phyloP scores from a whole-genome alignment of 2,113 vertebrate species.

The Oryzias woworae region DNA sequence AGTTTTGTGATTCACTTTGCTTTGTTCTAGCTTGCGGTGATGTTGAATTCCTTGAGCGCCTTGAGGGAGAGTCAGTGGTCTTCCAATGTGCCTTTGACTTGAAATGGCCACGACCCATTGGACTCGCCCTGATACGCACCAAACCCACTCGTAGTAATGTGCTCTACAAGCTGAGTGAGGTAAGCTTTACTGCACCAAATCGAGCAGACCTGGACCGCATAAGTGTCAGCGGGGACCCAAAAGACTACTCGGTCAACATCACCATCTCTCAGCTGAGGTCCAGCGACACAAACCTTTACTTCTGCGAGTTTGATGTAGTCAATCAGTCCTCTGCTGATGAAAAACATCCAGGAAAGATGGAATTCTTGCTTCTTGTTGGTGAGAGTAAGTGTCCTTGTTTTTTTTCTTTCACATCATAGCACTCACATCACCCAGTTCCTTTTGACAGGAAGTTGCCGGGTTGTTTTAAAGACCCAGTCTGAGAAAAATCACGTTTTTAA shows the following conservation, averaged over 20 bases:
- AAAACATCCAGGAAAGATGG: neutral
- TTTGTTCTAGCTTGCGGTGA: slow-evolving; percentile 29
- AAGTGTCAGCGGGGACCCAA: slow-evolving; percentile 28
- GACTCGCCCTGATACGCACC: slow-evolving; percentile 57
- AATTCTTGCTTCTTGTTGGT: slow-evolving; percentile 64
- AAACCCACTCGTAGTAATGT: slow-evolving; percentile 20
- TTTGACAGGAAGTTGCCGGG: neutral
- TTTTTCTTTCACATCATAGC: neutral
- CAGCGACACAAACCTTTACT: slow-evolving; percentile 67
- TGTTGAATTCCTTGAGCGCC: slow-evolving; percentile 42
- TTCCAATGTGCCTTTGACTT: slow-evolving; percentile 36
- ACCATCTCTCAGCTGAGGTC: slow-evolving; percentile 57
- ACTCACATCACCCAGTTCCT: no score
- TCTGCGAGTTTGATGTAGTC: slow-evolving; percentile 56
- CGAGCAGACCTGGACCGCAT: slow-evolving; percentile 7
- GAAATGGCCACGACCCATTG: neutral
- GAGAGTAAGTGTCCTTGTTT: slow-evolving; percentile 52
- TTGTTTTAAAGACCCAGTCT: no score
- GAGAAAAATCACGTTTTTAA: no score
- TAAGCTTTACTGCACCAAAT: fast-evolving
- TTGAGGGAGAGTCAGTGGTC: slow-evolving; percentile 48
- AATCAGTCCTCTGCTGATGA: neutral
- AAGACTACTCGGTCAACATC: slow-evolving; percentile 34
- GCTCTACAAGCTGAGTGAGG: slow-evolving; percentile 31
- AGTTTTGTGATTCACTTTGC: neutral